Percentiles rank a stretch among this genome's conserved stretches.
These are phyloP conservation scores for Plestiodon gilberti DNA, from an alignment of 2,113 vertebrate species.

Conservation along the genomic window DNA sequence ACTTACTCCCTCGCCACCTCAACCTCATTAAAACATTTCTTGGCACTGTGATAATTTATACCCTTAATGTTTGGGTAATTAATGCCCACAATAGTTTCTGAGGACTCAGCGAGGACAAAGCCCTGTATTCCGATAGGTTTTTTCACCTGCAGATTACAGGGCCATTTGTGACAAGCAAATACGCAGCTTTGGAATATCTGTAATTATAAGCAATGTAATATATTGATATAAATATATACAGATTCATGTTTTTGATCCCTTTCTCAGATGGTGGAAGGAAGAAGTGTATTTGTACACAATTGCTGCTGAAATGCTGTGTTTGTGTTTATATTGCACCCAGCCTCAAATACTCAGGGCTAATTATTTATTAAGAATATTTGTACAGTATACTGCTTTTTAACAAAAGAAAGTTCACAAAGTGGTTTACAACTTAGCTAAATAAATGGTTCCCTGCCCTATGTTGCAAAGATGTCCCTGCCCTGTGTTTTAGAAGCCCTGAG, in stretches of 20 bases:
- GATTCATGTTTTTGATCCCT: background rate
- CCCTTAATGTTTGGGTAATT: slow-evolving; percentile 71
- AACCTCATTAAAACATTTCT: slow-evolving; percentile 69
- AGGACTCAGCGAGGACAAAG: slow-evolving; percentile 46
- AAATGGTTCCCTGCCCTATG: too few relatives aligned
- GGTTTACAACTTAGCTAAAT: too few relatives aligned
- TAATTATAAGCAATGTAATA: background rate
- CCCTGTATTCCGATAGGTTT: slow-evolving; percentile 61
- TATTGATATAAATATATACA: background rate
- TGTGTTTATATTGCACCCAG: background rate
- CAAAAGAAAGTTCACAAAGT: too few relatives aligned
- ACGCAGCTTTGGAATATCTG: slow-evolving; percentile 53
- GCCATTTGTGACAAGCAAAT: slow-evolving; percentile 57
- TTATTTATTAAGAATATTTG: too few relatives aligned
- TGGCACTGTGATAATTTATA: slow-evolving; percentile 64
- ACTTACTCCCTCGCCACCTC: slow-evolving; percentile 58
- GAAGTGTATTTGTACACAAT: background rate
- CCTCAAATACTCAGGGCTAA: background rate
- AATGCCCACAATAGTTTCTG: slow-evolving; percentile 64
- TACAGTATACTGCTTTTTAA: too few relatives aligned
- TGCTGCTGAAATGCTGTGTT: background rate
- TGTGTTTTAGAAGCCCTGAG: too few relatives aligned
- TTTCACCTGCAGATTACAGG: slow-evolving; percentile 55
- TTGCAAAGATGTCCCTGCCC: too few relatives aligned
- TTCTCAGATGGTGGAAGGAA: background rate